A percentile compares a stretch with the other conserved stretches of the same genome.
These are phyloP conservation scores for Linepithema humile DNA, from an alignment of 1,140 invertebrate species.

Conservation along the genomic window DNA sequence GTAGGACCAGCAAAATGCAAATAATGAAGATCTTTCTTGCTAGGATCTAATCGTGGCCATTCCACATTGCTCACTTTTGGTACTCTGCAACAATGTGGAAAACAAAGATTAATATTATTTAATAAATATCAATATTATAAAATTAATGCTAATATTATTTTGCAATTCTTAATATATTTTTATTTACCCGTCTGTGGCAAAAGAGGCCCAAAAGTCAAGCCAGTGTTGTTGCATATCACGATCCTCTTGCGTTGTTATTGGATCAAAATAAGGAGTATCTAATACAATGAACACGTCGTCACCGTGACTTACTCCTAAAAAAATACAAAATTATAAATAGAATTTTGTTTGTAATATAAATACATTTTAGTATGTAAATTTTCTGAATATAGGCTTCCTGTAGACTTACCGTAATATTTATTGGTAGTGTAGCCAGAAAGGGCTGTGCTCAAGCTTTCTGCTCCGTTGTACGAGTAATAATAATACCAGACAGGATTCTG, in stretches of 20 bases:
- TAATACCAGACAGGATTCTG: slow-evolving; percentile 87
- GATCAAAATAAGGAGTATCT: slow-evolving; percentile 72
- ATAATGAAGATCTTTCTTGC: slow-evolving; percentile 82
- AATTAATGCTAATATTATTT: too few relatives aligned
- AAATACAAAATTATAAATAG: slow-evolving; percentile 17
- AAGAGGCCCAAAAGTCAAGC: slow-evolving; percentile 85
- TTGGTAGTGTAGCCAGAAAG: slow-evolving; percentile 79
- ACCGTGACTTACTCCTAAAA: slow-evolving; percentile 86
- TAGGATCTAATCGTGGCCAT: slow-evolving; percentile 78
- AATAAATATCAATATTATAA: background rate
- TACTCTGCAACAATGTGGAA: slow-evolving; percentile 70
- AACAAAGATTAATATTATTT: background rate
- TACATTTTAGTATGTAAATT: background rate
- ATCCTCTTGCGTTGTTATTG: slow-evolving; percentile 80
- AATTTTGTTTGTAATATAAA: background rate
- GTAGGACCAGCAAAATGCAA: slow-evolving; percentile 84
- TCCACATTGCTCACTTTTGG: slow-evolving; percentile 73
- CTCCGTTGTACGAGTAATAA: slow-evolving; percentile 84
- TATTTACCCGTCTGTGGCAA: slow-evolving; percentile 85
- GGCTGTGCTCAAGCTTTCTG: slow-evolving; percentile 84
- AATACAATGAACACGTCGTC: slow-evolving; percentile 85
- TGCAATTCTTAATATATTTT: background rate
- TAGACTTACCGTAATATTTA: slow-evolving; percentile 86
- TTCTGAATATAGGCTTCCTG: slow-evolving; percentile 40
- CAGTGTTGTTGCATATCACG: slow-evolving; percentile 84